Evolutionary conservation across 1,140 invertebrate species (phyloP).

Genomic region (Halyomorpha halys): DNA sequence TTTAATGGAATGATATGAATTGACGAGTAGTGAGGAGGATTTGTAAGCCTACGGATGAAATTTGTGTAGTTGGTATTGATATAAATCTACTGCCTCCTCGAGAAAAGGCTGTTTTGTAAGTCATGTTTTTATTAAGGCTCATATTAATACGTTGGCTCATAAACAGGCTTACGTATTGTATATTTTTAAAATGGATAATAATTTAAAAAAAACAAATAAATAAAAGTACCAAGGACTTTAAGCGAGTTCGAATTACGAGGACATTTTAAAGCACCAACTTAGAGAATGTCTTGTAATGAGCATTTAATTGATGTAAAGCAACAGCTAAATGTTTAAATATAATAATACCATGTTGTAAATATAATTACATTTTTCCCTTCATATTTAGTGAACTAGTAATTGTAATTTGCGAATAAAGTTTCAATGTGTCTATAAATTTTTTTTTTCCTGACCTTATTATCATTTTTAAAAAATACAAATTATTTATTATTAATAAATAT

Average conservation of each 20-base stretch:
- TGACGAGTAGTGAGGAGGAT: neutral
- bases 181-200: constrained; percentile 9
- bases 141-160: too few relatives aligned
- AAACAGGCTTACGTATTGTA: neutral
- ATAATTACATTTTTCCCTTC: neutral
- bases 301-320: constrained; percentile 1
- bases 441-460: neutral
- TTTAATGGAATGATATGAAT: neutral
- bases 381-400: neutral
- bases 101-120: constrained; percentile 2
- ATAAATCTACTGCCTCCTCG: neutral
- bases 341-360: neutral
- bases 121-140: neutral
- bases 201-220: neutral
- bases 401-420: constrained; percentile 16
- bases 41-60: neutral
- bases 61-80: neutral
- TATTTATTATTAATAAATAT: too few relatives aligned
- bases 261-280: neutral
- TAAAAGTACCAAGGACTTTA: neutral
- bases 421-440: constrained; percentile 6
- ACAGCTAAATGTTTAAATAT: neutral
- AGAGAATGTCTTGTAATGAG: neutral
- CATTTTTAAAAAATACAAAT: too few relatives aligned
- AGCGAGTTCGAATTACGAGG: neutral